These are phyloP conservation scores for Paragorgia papillata DNA, from an alignment of 92 coral and sea anemone species.

Conservation along the genomic window DNA sequence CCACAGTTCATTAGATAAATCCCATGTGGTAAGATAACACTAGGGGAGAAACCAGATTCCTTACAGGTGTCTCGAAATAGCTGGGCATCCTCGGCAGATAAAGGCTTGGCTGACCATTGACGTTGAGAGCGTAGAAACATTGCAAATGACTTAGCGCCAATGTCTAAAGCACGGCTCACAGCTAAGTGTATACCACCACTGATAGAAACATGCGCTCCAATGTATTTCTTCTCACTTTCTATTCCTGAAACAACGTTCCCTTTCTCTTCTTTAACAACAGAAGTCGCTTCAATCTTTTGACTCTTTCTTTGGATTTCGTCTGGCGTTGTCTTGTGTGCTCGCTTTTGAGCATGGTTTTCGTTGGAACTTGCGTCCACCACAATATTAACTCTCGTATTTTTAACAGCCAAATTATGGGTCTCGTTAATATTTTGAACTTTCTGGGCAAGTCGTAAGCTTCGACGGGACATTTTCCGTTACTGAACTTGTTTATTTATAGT, in stretches of 20 bases:
- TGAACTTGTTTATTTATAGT: too few species aligned
- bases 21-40: slow-evolving; percentile 86
- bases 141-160: slow-evolving; percentile 89
- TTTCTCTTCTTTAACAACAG: background rate
- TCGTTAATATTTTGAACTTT: background rate
- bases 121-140: slow-evolving; percentile 85
- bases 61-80: slow-evolving; percentile 71
- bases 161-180: slow-evolving; percentile 67
- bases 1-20: slow-evolving; percentile 96
- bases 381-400: background rate
- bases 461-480: background rate
- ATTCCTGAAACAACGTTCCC: background rate
- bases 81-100: slow-evolving; percentile 69
- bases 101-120: slow-evolving; percentile 85
- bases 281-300: background rate
- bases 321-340: background rate
- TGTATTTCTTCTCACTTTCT: slow-evolving; percentile 47
- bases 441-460: background rate
- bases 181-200: slow-evolving; percentile 83
- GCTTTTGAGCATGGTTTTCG: background rate
- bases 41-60: slow-evolving; percentile 63
- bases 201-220: slow-evolving; percentile 95
- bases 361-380: background rate
- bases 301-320: background rate
- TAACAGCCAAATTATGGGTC: background rate